These are phyloP conservation scores for Cyclargus thomasi DNA, from an alignment of 1,140 invertebrate species.

Conservation along the genomic window DNA sequence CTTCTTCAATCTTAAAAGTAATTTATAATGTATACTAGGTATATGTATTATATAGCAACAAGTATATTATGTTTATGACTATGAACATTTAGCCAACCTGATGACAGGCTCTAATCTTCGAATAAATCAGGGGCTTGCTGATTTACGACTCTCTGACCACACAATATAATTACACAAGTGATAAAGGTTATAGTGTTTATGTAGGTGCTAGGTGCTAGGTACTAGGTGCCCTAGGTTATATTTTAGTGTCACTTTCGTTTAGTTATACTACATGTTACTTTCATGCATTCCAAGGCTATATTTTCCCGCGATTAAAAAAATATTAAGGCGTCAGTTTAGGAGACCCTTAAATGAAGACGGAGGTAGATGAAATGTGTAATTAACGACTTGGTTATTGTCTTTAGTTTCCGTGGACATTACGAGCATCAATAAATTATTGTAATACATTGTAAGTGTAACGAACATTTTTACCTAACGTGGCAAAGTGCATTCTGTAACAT, in stretches of 20 bases:
- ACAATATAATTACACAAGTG: conserved; percentile 52
- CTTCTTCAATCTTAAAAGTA: no score
- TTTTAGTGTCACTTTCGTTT: background rate
- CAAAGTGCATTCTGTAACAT: background rate
- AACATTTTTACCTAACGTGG: no score
- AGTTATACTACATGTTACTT: background rate
- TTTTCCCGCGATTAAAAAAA: no score
- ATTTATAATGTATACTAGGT: no score
- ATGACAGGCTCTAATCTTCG: conserved; percentile 55
- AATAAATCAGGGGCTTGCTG: conserved; percentile 58
- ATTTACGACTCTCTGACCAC: conserved; percentile 58
- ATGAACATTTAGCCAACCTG: conserved; percentile 23
- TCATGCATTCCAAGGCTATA: background rate
- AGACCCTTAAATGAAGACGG: no score
- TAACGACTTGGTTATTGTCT: no score
- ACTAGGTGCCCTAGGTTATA: background rate
- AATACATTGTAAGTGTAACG: no score
- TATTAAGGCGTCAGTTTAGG: no score
- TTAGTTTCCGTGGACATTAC: no score
- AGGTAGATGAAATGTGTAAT: no score
- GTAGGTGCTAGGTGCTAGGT: background rate
- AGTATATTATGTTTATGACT: conserved; percentile 23
- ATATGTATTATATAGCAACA: background rate
- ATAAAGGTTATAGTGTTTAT: conserved; percentile 35
- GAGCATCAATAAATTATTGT: no score